Evolutionary conservation across 2,113 vertebrate genomes (phyloP).

Genomic region (Tetrao urogallus): DNA sequence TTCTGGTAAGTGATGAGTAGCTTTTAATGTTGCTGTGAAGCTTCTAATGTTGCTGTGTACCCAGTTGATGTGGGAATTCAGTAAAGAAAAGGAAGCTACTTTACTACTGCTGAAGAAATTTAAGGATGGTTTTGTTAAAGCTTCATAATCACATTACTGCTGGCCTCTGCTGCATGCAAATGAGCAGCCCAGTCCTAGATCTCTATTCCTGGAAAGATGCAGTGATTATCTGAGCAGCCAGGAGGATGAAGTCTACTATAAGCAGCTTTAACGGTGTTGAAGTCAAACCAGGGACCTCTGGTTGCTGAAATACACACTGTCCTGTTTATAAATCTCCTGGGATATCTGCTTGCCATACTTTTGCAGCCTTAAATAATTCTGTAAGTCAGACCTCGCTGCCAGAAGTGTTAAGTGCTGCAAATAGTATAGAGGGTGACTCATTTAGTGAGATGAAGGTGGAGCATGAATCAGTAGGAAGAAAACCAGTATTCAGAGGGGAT

Average conservation of each 20-base stretch:
- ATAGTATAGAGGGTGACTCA: constrained; percentile 63
- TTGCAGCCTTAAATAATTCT: constrained; percentile 50
- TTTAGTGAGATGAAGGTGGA: constrained; percentile 46
- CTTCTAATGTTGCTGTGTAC: not conserved
- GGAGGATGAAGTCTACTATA: not conserved
- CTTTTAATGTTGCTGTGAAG: not conserved
- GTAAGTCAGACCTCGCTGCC: constrained; percentile 9
- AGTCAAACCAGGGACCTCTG: not conserved
- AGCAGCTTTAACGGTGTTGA: constrained; percentile 7
- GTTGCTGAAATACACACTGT: constrained; percentile 19
- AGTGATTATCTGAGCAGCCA: not conserved
- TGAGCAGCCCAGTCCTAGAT: not conserved
- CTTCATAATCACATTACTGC: not conserved
- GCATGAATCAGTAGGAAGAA: constrained; percentile 55
- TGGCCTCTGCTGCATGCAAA: not conserved
- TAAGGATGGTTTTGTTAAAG: constrained; percentile 11
- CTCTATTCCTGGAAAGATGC: not conserved
- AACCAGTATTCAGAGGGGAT: constrained; percentile 41
- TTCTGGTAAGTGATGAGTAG: not conserved
- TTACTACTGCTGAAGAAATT: not conserved
- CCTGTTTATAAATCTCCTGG: constrained; percentile 14
- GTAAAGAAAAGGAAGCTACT: not conserved
- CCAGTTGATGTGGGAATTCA: not conserved
- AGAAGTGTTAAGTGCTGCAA: constrained; percentile 57
- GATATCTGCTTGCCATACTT: constrained; percentile 34